These are phyloP conservation scores for Nephrocerus scutellatus DNA, from an alignment of 2,888 invertebrate genomes.

Conservation along the genomic window DNA sequence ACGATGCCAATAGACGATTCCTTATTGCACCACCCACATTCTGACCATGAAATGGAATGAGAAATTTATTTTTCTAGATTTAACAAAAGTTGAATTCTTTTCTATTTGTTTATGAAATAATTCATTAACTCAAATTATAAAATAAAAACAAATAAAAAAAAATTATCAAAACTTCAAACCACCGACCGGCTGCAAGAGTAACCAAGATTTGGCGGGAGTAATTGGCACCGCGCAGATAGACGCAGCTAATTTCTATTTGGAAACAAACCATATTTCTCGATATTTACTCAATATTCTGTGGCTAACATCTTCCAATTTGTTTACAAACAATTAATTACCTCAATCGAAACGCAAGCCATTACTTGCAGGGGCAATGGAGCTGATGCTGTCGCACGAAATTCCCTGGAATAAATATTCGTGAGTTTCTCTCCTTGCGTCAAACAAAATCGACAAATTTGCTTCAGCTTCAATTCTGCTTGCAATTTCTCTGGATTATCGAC, in stretches of 20 bases:
- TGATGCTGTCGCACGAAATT: slow-evolving; percentile 53
- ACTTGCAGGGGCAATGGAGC: slow-evolving; percentile 66
- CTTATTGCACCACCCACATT: too few species aligned
- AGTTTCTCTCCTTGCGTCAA: slow-evolving; percentile 56
- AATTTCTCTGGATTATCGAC: slow-evolving; percentile 16
- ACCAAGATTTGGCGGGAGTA: too few species aligned
- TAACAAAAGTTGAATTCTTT: too few species aligned
- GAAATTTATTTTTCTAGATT: too few species aligned
- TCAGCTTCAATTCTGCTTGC: slow-evolving; percentile 51
- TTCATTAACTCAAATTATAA: too few species aligned
- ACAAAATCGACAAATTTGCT: slow-evolving; percentile 70
- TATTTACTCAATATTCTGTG: background rate
- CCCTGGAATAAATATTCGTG: slow-evolving; percentile 58
- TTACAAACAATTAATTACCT: slow-evolving; percentile 53
- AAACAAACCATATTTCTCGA: slow-evolving; percentile 29
- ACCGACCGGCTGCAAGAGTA: too few species aligned
- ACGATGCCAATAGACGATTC: too few species aligned
- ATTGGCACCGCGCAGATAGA: too few species aligned
- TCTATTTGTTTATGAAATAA: too few species aligned
- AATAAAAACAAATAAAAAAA: too few species aligned
- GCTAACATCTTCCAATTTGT: background rate
- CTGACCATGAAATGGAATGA: too few species aligned
- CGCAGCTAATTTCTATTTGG: slow-evolving; percentile 30
- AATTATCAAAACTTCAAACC: too few species aligned
- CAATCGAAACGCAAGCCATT: slow-evolving; percentile 68